Evolutionary conservation across 2,797 vertebrate genomes (phyloP).

Genomic region (Lacerta agilis): DNA sequence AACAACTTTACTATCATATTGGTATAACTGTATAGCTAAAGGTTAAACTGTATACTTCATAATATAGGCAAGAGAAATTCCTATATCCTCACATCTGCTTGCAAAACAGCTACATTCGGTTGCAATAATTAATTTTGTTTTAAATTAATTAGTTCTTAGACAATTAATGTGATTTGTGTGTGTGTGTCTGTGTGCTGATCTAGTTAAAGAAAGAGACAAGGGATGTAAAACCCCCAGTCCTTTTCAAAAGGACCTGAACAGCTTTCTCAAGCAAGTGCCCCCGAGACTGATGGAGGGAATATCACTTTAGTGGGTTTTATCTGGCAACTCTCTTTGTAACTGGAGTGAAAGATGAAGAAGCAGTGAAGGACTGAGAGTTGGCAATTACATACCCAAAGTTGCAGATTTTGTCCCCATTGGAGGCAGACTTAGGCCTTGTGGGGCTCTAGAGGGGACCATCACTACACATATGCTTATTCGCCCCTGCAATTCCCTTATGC

Average conservation of each 20-base stretch:
- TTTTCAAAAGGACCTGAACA: background rate
- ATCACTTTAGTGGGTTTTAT: background rate
- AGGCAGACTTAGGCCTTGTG: background rate
- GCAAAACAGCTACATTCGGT: background rate
- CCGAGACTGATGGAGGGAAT: background rate
- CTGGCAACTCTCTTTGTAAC: background rate
- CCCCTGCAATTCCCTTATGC: background rate
- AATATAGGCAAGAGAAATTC: conserved; percentile 23
- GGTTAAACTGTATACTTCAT: conserved; percentile 55
- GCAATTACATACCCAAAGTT: background rate
- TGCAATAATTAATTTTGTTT: too few species aligned
- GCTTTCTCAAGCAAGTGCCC: background rate
- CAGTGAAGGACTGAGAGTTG: background rate
- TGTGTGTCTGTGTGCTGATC: too few species aligned
- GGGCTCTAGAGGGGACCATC: too few species aligned
- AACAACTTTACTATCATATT: conserved; percentile 20
- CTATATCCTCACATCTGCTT: background rate
- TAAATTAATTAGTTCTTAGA: background rate
- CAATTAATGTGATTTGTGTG: background rate
- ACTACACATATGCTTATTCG: too few species aligned
- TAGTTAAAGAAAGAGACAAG: background rate
- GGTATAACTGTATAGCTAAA: conserved; percentile 16
- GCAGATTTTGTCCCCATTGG: too few species aligned
- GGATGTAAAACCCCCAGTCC: background rate
- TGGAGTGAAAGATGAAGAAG: background rate